These are phyloP conservation scores for Manis pentadactyla DNA, from an alignment of 2,797 vertebrate species.

Conservation along the genomic window DNA sequence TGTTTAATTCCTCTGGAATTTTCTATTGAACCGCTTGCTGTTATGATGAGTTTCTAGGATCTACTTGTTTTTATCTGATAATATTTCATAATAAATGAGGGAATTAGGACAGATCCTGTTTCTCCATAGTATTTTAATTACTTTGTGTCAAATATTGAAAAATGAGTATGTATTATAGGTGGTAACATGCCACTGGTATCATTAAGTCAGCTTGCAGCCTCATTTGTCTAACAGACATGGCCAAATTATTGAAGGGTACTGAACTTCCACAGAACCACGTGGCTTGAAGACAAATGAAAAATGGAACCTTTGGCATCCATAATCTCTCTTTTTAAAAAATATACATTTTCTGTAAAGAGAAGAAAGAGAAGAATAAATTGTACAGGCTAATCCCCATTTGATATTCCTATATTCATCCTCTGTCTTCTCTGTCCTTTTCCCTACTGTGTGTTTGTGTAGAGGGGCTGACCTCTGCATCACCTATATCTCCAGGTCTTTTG, in stretches of 20 bases:
- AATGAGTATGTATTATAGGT: conserved; percentile 54
- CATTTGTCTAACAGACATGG: conserved; percentile 60
- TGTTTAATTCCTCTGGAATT: conserved; percentile 20
- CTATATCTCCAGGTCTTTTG: not conserved
- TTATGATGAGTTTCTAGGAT: not conserved
- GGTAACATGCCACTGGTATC: conserved; percentile 22
- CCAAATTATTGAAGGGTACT: conserved; percentile 38
- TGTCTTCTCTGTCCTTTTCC: not conserved
- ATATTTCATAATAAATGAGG: conserved; percentile 58
- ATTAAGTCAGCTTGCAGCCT: conserved; percentile 50
- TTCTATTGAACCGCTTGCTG: not conserved
- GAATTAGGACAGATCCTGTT: conserved; percentile 51
- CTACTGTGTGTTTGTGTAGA: not conserved
- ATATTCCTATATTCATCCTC: not conserved
- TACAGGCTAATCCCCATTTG: not conserved
- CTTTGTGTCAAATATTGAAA: conserved; percentile 63
- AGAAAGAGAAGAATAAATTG: not conserved
- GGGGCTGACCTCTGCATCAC: not conserved
- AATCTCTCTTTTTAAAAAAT: not conserved
- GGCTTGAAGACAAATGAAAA: conserved; percentile 24
- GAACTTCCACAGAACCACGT: conserved; percentile 13
- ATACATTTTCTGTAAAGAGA: not conserved
- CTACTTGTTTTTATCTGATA: conserved; percentile 8
- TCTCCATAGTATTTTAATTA: conserved; percentile 66
- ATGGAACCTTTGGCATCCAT: not conserved